Conservation (phyloP, 2,113 vertebrate species). For the Coryphaenoides rupestris region DNA sequence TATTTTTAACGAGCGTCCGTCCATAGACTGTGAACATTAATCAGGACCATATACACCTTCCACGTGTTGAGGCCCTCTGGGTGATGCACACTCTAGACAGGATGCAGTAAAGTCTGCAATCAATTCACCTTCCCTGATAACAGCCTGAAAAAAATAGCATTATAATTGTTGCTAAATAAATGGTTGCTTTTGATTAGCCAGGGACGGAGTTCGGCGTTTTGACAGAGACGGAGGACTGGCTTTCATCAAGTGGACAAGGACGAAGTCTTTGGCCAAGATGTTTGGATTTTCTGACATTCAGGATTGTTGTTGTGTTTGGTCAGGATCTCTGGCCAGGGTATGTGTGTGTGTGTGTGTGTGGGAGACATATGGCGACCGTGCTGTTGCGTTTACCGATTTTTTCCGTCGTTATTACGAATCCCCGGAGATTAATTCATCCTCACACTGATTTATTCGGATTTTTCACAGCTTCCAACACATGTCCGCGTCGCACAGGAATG, state of each 20-base stretch:
- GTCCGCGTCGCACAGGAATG: too few species aligned
- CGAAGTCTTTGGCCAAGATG: too few species aligned
- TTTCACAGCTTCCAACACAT: too few species aligned
- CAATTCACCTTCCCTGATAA: slow-evolving; percentile 38
- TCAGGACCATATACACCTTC: slow-evolving; percentile 29
- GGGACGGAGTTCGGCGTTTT: not conserved
- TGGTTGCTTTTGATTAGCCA: slow-evolving; percentile 6
- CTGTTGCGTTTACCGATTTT: too few species aligned
- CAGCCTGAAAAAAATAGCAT: slow-evolving; percentile 41
- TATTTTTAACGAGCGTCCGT: not conserved
- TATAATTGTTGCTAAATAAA: slow-evolving; percentile 7
- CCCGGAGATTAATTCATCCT: too few species aligned
- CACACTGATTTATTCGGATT: too few species aligned
- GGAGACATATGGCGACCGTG: too few species aligned
- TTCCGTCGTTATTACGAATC: too few species aligned
- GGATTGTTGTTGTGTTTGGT: too few species aligned
- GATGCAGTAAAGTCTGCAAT: slow-evolving; percentile 21
- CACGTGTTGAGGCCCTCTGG: not conserved
- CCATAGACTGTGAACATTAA: slow-evolving; percentile 16
- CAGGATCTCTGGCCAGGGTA: too few species aligned
- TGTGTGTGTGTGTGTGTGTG: too few species aligned
- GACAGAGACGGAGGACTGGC: not conserved
- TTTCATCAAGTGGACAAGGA: slow-evolving; percentile 4
- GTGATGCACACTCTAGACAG: slow-evolving; percentile 24
- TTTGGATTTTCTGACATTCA: too few species aligned